Conservation (phyloP, 2,113 vertebrate genomes). For the Cichladusa arquata region DNA sequence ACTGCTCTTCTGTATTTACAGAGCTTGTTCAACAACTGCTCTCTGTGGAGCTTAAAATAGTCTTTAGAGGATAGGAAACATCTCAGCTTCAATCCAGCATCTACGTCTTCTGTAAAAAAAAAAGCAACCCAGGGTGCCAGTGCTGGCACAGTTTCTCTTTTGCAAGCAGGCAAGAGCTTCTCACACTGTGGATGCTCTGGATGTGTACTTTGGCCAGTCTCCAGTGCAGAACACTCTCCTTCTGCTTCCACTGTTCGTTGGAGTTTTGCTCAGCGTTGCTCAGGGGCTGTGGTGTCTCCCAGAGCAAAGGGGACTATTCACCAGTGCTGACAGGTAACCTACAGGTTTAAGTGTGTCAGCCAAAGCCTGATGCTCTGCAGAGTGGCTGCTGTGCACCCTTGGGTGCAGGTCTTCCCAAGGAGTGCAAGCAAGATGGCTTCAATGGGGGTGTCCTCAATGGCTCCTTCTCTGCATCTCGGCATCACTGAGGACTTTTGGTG, state of each 20-base stretch:
- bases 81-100: constrained; percentile 16
- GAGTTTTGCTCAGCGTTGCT: no score
- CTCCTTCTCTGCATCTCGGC: background rate
- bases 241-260: background rate
- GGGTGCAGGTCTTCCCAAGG: background rate
- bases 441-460: rapidly evolving
- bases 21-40: background rate
- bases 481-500: background rate
- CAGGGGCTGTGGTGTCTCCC: background rate
- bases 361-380: background rate
- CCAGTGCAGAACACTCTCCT: background rate
- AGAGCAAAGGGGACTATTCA: background rate
- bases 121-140: background rate
- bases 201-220: background rate
- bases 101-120: background rate
- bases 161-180: background rate
- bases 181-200: background rate
- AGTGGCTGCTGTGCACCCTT: background rate
- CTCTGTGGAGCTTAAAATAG: constrained; percentile 14
- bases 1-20: background rate
- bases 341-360: background rate
- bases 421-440: background rate
- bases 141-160: background rate
- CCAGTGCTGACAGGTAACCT: background rate
- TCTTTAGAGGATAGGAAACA: background rate